These are phyloP conservation scores for Pangasius macronema DNA, from an alignment of 2,797 vertebrate species.

Conservation along the genomic window DNA sequence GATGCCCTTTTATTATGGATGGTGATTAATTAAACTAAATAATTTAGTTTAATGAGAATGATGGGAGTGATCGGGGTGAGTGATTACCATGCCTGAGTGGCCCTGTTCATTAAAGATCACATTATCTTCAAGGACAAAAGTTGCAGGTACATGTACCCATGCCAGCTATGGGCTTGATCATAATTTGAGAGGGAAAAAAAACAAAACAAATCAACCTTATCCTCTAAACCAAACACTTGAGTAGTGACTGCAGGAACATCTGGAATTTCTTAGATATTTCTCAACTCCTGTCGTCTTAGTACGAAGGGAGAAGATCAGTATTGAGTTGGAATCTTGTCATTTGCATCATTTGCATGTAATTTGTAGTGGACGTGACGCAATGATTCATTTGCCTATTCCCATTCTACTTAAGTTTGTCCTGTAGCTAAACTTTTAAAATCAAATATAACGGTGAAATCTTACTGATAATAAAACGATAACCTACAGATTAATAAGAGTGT, in stretches of 20 bases:
- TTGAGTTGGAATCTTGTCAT: slow-evolving; percentile 21
- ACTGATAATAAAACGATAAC: slow-evolving; percentile 45
- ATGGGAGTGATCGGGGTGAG: background rate
- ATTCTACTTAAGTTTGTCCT: slow-evolving; percentile 66
- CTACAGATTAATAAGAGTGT: slow-evolving; percentile 63
- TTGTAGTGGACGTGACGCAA: slow-evolving; percentile 9
- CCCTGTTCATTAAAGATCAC: background rate
- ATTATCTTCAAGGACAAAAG: slow-evolving; percentile 2
- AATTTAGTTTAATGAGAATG: slow-evolving; percentile 7
- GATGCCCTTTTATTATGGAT: background rate
- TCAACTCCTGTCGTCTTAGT: background rate
- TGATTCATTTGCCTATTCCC: slow-evolving; percentile 18
- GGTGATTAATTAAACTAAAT: background rate
- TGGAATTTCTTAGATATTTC: slow-evolving; percentile 13
- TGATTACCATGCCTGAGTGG: background rate
- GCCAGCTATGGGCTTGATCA: background rate
- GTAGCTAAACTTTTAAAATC: slow-evolving; percentile 64
- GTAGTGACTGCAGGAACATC: slow-evolving; percentile 4
- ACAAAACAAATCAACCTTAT: background rate
- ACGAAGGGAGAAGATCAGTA: slow-evolving; percentile 28
- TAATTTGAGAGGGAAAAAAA: slow-evolving; percentile 1
- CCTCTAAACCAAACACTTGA: background rate
- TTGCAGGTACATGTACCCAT: background rate
- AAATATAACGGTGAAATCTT: slow-evolving; percentile 65
- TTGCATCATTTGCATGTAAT: slow-evolving; percentile 30